Evolutionary conservation across 2,888 invertebrate genomes (phyloP), one percentile per base, ranked within the genome.

Genomic region (Agrochola lota): DNA sequence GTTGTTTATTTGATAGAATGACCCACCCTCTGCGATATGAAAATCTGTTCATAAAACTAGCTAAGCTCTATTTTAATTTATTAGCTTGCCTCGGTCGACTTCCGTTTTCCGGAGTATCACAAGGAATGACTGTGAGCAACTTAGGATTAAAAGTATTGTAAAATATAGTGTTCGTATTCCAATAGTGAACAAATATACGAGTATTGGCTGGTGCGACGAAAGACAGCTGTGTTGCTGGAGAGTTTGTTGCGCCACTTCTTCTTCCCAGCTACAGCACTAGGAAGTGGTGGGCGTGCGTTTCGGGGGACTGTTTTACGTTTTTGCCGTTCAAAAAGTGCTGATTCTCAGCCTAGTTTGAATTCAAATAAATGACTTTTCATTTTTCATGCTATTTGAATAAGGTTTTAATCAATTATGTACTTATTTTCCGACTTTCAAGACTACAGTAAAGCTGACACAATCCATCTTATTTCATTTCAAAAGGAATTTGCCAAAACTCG

Each of bases 391-490:
- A 12, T 59, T 59, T 35, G 15, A 71, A 43, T 77, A 15, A 46
- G 12, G 4, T 15, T 79, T 20, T 59, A 46, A 55, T 60, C 76
- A 66, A 76, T 60, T 15, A 6, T 2, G n/a, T n/a, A 43, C 7
- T 77, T 77, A 70, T 67, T 77, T 77, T 3, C 30, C n/a, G 12
- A 55, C 6, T 46, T 55, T 49, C 43, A 71, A 73, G 59, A 20
- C 66, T 67, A 46, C 15, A 59, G 26, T 8, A 70, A 69, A 75
- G 30, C 78, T 74, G 81, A 55, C 71, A 52, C 63, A 40, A 87
- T 85, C 73, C 77, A 84, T 85, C 84, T 77, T 70, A 75, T 77
- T 81, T 83, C 78, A 66, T 60, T 77, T 35, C 40, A 69, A 83
- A 77, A 81, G 71, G 74, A 78, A 85, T 86, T 75, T 72, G 59